phyloP scores from a whole-genome alignment of 2,888 invertebrate genomes.

The Seira musarum region DNA sequence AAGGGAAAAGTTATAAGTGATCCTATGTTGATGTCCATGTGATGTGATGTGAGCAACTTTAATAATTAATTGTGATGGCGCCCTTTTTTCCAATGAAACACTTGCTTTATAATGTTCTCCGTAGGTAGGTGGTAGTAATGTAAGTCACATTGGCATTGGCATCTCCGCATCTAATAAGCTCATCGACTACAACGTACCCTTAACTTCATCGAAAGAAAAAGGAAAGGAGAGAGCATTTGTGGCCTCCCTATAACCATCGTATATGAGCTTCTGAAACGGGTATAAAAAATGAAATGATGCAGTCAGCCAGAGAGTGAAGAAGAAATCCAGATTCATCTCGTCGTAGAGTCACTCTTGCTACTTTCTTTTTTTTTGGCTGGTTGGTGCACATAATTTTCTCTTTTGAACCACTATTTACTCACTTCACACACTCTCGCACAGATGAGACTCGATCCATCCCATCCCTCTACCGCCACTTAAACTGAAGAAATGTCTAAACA shows the following conservation, averaged over 20 bases:
- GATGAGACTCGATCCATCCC: not conserved
- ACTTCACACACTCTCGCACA: not conserved
- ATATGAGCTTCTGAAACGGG: not conserved
- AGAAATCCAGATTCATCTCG: not conserved
- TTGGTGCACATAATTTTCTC: not conserved
- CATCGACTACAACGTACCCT: not conserved
- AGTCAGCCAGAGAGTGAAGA: constrained; percentile 27
- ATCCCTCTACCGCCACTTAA: not conserved
- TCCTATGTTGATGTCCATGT: constrained; percentile 9
- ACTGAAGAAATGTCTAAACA: not conserved
- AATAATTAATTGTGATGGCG: constrained; percentile 48
- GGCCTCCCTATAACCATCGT: not conserved
- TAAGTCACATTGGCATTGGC: not conserved
- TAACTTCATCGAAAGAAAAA: not conserved
- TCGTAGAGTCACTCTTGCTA: not conserved
- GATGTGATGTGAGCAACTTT: constrained; percentile 13
- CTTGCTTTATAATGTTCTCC: not conserved
- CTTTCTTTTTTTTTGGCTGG: no score
- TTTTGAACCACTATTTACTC: not conserved
- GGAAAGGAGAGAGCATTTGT: not conserved
- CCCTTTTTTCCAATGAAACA: not conserved
- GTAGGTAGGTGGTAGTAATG: not conserved
- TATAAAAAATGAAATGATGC: not conserved
- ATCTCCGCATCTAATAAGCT: not conserved
- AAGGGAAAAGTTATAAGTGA: constrained; percentile 20